Conservation (phyloP, 1,140 invertebrate genomes). For the Centruroides sculpturatus region DNA sequence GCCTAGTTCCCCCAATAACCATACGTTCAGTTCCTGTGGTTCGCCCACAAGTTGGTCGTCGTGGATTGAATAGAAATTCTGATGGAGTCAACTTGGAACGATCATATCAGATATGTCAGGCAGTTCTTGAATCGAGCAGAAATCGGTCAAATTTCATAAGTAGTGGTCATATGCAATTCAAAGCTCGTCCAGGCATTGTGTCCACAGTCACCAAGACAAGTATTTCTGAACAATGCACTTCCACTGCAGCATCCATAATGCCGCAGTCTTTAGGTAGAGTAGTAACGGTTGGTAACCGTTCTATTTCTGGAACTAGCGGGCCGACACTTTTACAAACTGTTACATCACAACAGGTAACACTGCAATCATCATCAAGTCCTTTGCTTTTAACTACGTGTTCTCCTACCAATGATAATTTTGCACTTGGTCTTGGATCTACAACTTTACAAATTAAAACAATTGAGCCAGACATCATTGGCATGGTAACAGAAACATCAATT, state of each 20-base stretch:
- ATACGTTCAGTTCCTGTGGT: slow-evolving; percentile 12
- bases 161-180: slow-evolving; percentile 19
- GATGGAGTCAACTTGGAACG: slow-evolving; percentile 80
- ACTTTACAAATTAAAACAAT: too few species aligned
- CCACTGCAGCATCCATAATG: neutral
- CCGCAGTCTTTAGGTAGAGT: neutral
- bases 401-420: neutral
- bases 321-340: neutral
- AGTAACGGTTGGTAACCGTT: too few species aligned
- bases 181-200: neutral
- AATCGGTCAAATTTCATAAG: slow-evolving; percentile 59
- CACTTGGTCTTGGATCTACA: too few species aligned
- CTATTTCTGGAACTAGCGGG: neutral
- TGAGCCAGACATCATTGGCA: too few species aligned
- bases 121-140: slow-evolving; percentile 80
- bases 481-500: too few species aligned
- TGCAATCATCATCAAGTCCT: neutral
- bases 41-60: neutral
- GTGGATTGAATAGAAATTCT: slow-evolving; percentile 6
- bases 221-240: neutral
- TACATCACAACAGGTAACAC: neutral
- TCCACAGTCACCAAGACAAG: neutral
- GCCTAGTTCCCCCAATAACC: slow-evolving; percentile 13
- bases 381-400: slow-evolving; percentile 10
- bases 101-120: slow-evolving; percentile 91